Conservation (phyloP, 2,113 vertebrate genomes). For the Collichthys lucidus region DNA sequence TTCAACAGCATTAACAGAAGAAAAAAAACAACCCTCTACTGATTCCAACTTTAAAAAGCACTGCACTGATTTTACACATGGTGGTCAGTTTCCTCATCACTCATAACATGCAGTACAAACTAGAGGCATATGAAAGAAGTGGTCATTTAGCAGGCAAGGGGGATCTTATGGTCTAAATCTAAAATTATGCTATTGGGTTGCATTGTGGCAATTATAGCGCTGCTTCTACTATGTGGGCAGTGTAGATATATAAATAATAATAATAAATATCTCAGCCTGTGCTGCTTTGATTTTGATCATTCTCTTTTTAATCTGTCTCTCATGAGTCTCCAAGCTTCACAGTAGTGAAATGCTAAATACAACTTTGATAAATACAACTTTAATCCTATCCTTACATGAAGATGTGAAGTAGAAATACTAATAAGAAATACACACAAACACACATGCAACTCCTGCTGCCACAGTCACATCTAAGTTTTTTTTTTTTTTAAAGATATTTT, state of each 20-base stretch:
- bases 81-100: not conserved
- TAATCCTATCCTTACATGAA: not conserved
- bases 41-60: too few species aligned
- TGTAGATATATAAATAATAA: not conserved
- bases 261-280: not conserved
- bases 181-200: not conserved
- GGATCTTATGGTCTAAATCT: not conserved
- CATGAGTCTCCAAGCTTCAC: not conserved
- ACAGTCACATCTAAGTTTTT: conserved; percentile 36
- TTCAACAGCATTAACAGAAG: too few species aligned
- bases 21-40: too few species aligned
- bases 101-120: not conserved
- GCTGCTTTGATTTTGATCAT: not conserved
- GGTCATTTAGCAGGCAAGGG: not conserved
- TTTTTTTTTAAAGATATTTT: too few species aligned
- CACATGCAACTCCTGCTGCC: conserved; percentile 12
- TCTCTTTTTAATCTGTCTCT: conserved; percentile 6
- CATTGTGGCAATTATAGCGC: not conserved
- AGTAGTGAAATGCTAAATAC: not conserved
- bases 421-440: not conserved
- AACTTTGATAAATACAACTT: not conserved
- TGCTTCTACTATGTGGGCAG: not conserved
- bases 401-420: not conserved
- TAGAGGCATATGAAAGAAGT: not conserved
- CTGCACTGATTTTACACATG: too few species aligned